A percentile compares a stretch with the other conserved stretches of the same genome.
phyloP scores from a whole-genome alignment of 2,888 invertebrate species.

The Perithous albicinctus region DNA sequence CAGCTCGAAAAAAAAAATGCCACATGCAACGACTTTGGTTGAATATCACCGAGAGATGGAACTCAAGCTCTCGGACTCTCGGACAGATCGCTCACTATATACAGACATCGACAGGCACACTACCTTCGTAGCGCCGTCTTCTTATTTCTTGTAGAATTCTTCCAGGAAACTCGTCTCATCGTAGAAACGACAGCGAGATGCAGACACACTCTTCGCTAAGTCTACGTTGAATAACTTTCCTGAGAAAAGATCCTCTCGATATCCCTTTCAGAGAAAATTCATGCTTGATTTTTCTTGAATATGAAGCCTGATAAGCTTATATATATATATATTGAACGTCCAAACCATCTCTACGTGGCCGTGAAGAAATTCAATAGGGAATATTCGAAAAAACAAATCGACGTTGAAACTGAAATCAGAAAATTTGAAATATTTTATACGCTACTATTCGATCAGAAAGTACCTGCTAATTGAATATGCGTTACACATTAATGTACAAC shows the following conservation, averaged over 20 bases:
- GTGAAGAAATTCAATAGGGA: neutral
- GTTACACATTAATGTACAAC: too few species aligned
- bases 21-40: constrained; percentile 21
- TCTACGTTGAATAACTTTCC: constrained; percentile 38
- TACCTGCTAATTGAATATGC: too few species aligned
- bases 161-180: constrained; percentile 40
- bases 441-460: too few species aligned
- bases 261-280: constrained; percentile 27
- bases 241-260: constrained; percentile 10
- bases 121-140: constrained; percentile 27
- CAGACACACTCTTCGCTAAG: neutral
- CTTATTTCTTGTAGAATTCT: constrained; percentile 32
- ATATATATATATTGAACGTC: neutral
- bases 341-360: neutral
- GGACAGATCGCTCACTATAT: constrained; percentile 2
- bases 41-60: constrained; percentile 23
- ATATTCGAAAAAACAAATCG: neutral
- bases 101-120: constrained; percentile 3
- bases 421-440: too few species aligned
- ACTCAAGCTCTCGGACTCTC: neutral
- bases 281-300: constrained; percentile 31
- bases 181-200: constrained; percentile 6
- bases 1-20: constrained; percentile 32
- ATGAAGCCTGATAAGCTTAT: neutral
- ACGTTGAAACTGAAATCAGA: neutral